Base-by-base conservation (phyloP, 1,140 invertebrate species). In the Zophobas atratus region DNA sequence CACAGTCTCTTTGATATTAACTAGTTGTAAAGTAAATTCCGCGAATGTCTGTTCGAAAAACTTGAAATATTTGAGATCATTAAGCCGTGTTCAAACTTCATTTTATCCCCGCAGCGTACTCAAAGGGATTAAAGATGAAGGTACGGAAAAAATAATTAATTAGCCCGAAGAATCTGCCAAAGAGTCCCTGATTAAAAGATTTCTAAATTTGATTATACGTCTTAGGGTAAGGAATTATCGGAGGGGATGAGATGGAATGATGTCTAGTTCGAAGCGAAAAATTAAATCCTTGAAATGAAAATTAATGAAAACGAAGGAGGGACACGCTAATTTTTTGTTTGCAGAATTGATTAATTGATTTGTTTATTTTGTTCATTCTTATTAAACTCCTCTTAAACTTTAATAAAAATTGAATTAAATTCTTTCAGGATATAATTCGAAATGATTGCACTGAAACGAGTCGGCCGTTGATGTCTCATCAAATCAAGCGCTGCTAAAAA, bases 181-280 rank as follows among this genome's bases (percentile, higher is more conserved):
- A 63, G 60, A 67, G 60, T 43, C 60, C 43, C 60, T 67, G 60
- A 67, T 67, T 67, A 67, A 67, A 67, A 67, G 60, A 67, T 67
- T 67, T 67, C 39, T 33, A 67, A 67, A 67, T 67, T 67, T 67
- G 60, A 67, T 67, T 67, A 67, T 48, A 67, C 60, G 39, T 48
- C 39, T 67, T 67, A 43, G 60, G 60, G 60, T 41, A 41, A 67
- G 60, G 39, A 43, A 46, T 43, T 67, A 43, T 43, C 39, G 38
- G 20, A 67, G 39, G 36, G 60, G 60, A 67, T 67, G 60, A 48
- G 60, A 43, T 5, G 57, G 57, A 39, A 63, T 39, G 57, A 63
- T 63, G 57, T 63, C 60, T 67, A 43, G 60, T 41, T 36, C 60
- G 60, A 43, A 67, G 60, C 60, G 60, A 67, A 67, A 67, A 67